Evolutionary conservation across 1,140 invertebrate species (phyloP).

Genomic region (Grapholita molesta): DNA sequence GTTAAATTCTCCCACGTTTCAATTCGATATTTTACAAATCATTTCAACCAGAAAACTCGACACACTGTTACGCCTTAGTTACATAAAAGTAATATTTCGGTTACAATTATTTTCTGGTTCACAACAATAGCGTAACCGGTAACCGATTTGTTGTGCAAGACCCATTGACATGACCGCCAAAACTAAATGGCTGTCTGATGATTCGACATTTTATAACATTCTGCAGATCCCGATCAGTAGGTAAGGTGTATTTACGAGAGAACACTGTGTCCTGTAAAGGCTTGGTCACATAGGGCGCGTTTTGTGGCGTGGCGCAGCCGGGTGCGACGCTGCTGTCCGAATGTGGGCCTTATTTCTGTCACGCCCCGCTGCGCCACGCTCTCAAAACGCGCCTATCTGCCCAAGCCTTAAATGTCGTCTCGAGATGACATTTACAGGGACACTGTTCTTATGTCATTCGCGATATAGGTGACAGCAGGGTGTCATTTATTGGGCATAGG

Average conservation of each 20-base stretch:
- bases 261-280: neutral
- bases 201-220: neutral
- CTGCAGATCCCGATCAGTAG: neutral
- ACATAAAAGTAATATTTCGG: neutral
- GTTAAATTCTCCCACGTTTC: neutral
- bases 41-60: neutral
- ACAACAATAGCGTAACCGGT: neutral
- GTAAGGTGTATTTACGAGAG: too few relatives aligned
- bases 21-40: neutral
- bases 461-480: too few relatives aligned
- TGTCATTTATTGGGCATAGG: too few relatives aligned
- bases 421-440: too few relatives aligned
- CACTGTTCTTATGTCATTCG: too few relatives aligned
- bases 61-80: neutral
- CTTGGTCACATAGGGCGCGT: neutral
- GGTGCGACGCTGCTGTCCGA: too few relatives aligned
- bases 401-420: too few relatives aligned
- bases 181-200: neutral
- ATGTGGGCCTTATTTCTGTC: too few relatives aligned
- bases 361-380: too few relatives aligned
- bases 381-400: too few relatives aligned
- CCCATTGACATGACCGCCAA: constrained; percentile 13
- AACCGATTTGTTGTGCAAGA: constrained; percentile 10
- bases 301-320: too few relatives aligned
- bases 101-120: neutral